These are phyloP conservation scores for western clawed frog (Xenopus tropicalis) DNA, from an alignment of 2,113 vertebrate genomes.

Conservation along the genomic window UCB_Xtro_10.0 CM004449.2:96347001-96347500, in stretches of 20 bases:
- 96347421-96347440: background rate
- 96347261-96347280: slow-evolving; percentile 22
- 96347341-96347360: background rate
- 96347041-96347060: slow-evolving; percentile 22
- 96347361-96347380: slow-evolving; percentile 31
- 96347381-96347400: slow-evolving; percentile 1
- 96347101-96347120: slow-evolving; percentile 6
- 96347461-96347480: too few species aligned
- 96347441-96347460: background rate
- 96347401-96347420: background rate
- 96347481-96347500: too few species aligned
- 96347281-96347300: slow-evolving; percentile 11
- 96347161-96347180: slow-evolving; percentile 31
- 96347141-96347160: slow-evolving; percentile 37
- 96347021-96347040: slow-evolving; percentile 19
- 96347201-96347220: slow-evolving; percentile 31
- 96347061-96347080: slow-evolving; percentile 34
- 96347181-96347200: slow-evolving; percentile 36
- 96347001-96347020: slow-evolving; percentile 10
- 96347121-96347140: slow-evolving; percentile 33
- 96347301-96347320: slow-evolving; percentile 16
- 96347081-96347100: background rate
- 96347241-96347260: slow-evolving; percentile 20
- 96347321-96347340: slow-evolving; percentile 17
- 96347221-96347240: slow-evolving; percentile 41